Base-by-base conservation (phyloP, 2,888 invertebrate genomes). In the Drosophila multiciliata region DNA sequence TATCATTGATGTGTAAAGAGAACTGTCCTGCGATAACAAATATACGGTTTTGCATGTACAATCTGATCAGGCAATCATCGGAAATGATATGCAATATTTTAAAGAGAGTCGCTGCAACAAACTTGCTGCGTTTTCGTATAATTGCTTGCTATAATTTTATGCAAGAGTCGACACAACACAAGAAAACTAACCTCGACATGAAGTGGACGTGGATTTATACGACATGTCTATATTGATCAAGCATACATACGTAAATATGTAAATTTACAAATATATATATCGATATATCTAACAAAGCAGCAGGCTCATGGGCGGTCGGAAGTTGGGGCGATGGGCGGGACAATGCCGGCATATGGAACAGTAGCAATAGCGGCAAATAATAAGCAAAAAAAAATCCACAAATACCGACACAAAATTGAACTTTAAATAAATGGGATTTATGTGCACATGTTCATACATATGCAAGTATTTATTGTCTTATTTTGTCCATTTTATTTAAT, bases 121-220 rank as follows among this genome's bases (percentile, higher is more conserved):
- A 45, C 74, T 72, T 75, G 78, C 77, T 77, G 62, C 73, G 73
- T 71, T 72, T 77, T 75, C 65, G 54, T 74, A 60, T 82, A 82
- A 82, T 82, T 82, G 79, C 69, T 64, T 23, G 62, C 63, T 53
- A 73, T 85, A 85, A 84, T 83, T 85, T 73, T 63, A 82, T 73
- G 78, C 82, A 78, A 75, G 53, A 68, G 55, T 58, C 69, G 57
- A 69, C 57, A 69, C 57, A 60, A 63, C 54, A 64, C 49, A 62
- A 59, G 36, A 42, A 62, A 66, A 67, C 61, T 54, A 73, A 77
- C 69, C 73, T 71, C 76, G 66, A 59, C 42, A 32, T 62, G 35
- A 58, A 70, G 33, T 57, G 35, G 29, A 53, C 48, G 63, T 49
- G 54, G 17, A 52, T 38, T 57, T 57, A 42, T 57, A 40, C 38